Conservation (phyloP, 2,113 vertebrate genomes). For the Myotis davidii region DNA sequence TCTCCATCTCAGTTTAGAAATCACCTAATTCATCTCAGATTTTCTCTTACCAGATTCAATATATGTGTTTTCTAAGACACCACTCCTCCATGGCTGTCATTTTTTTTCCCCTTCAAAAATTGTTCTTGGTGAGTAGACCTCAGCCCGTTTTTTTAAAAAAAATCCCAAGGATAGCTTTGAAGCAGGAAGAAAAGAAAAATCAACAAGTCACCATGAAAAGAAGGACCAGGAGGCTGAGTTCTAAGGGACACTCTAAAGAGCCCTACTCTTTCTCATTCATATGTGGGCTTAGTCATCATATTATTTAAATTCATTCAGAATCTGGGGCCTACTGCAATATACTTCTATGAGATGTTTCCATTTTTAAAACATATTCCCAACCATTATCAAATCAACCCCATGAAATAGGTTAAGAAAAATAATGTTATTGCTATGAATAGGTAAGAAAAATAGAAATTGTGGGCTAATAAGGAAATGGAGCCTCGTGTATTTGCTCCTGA, state of each 20-base stretch:
- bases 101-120: not conserved
- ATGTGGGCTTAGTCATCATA: not conserved
- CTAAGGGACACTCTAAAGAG: not conserved
- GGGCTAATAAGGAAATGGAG: not conserved
- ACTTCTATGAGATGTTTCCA: not conserved
- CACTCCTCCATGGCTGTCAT: not conserved
- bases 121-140: not conserved
- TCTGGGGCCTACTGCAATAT: not conserved
- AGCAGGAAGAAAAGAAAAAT: conserved; percentile 29
- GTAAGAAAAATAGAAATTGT: not conserved
- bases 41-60: conserved; percentile 5
- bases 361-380: not conserved
- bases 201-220: not conserved
- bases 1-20: not conserved
- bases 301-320: not conserved
- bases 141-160: not conserved
- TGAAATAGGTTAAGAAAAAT: not conserved
- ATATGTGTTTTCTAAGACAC: not conserved
- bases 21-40: not conserved
- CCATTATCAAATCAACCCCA: not conserved
- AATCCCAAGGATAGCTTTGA: not conserved
- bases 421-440: not conserved
- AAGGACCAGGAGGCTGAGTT: not conserved
- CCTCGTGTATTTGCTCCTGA: not conserved
- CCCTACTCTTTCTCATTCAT: not conserved